A percentile compares a stretch with the other conserved stretches of the same genome.
Evolutionary conservation across 2,888 invertebrate species (phyloP).

Genomic region (Drosophila rubida): DNA sequence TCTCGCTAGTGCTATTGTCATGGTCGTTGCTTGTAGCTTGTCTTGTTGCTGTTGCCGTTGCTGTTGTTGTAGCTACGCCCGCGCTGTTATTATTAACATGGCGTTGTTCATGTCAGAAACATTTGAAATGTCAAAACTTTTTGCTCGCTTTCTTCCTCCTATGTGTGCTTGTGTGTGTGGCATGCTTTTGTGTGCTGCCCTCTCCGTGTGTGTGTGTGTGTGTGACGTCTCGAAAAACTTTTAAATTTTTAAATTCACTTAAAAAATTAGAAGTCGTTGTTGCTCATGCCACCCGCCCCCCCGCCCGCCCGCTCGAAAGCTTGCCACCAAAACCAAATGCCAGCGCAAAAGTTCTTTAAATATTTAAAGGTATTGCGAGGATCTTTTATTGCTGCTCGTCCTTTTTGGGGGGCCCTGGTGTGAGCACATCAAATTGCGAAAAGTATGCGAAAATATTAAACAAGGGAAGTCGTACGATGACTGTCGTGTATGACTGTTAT

Average conservation of each 20-base stretch:
- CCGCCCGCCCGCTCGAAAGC: background rate
- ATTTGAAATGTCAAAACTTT: constrained; percentile 80
- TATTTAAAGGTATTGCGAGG: constrained; percentile 60
- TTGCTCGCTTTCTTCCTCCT: constrained; percentile 29
- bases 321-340: constrained; percentile 6
- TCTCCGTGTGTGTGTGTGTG: constrained; percentile 13
- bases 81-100: constrained; percentile 72
- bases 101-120: constrained; percentile 71
- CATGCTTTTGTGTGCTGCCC: constrained; percentile 7
- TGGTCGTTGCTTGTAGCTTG: constrained; percentile 13
- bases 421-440: constrained; percentile 22
- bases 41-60: constrained; percentile 30
- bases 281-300: background rate
- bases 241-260: constrained; percentile 78
- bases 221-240: constrained; percentile 41
- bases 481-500: constrained; percentile 25
- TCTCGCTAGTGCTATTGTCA: constrained; percentile 13
- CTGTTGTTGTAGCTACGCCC: constrained; percentile 53
- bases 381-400: constrained; percentile 28
- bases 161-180: constrained; percentile 10
- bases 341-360: constrained; percentile 52
- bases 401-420: background rate
- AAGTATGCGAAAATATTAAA: constrained; percentile 47
- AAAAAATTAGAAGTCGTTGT: constrained; percentile 64
- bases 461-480: constrained; percentile 28